Evolutionary conservation across 2,113 vertebrate genomes (phyloP), one percentile per base, ranked within the genome.

Genomic region (Lynx canadensis): DNA sequence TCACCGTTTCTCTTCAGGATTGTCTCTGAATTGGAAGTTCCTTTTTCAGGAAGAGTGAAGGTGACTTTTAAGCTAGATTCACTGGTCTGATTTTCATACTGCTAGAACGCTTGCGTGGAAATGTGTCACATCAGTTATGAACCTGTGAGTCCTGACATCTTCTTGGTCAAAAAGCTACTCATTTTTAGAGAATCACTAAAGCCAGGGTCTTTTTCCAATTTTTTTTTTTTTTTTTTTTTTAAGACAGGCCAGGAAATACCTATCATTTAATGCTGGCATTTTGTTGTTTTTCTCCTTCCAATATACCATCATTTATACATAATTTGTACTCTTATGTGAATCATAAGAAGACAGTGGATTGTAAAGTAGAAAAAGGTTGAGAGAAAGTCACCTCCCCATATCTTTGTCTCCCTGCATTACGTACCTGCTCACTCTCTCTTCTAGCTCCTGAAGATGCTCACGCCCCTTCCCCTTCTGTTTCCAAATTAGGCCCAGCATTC

Each of bases 1-100:
- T 95, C 68, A 87, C n/a, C 15, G 50, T 78, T 90, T 83, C 76
- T 87, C 65, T 88, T 76, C 15, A 23, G 6, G 38, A 74, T 83
- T 76, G 25, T n/a, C 73, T 95, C 41, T 81, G 94, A 96, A 92
- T 41, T 68, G 52, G 88, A 63, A 76, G 55, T 76, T 95, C 90
- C 78, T 92, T 95, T 95, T 95, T 80, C 84, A 92, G 50, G 65
- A 31, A 92, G 68, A 87, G 38, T 19, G 50, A 97, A 87, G 87
- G 81, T 87, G 84, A 97, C 14, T 89, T 83, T 82, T 84, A 73
- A 95, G 25, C 9, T 69, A 80, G 80, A 91, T 73, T 76, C 73
- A 89, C 92, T 79, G 25, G 31, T 89, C 31, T n/a, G 29, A 80
- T 66, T 86, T 89, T 94, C 48, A 89, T 45, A 36, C 55, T 57